Conservation (phyloP, 2,888 invertebrate species). For the Choreutis nemorana region DNA sequence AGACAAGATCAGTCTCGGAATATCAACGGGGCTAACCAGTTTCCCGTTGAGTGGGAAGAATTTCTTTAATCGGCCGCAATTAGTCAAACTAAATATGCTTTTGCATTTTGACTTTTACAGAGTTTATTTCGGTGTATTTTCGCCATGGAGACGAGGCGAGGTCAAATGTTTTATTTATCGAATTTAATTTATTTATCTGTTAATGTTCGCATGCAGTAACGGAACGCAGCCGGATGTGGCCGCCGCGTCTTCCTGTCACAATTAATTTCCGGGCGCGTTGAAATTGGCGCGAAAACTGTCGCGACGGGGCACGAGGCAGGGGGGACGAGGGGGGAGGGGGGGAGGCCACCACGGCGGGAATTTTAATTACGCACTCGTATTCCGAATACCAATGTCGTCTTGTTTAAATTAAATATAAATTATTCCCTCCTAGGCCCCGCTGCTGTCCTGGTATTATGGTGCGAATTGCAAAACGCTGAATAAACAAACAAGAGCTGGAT, state of each 20-base stretch:
- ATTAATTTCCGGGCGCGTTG: constrained; percentile 66
- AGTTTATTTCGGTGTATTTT: constrained; percentile 8
- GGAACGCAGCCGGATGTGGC: constrained; percentile 60
- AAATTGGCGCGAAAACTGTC: constrained; percentile 68
- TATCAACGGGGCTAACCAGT: no score
- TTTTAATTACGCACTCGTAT: constrained; percentile 67
- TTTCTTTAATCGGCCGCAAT: no score
- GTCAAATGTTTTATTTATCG: not conserved
- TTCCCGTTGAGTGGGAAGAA: no score
- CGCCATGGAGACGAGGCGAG: constrained; percentile 2
- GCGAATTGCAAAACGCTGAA: constrained; percentile 47
- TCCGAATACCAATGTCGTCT: constrained; percentile 67
- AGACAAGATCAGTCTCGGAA: no score
- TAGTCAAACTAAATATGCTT: no score
- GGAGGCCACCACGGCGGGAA: constrained; percentile 56
- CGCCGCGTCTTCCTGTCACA: constrained; percentile 66
- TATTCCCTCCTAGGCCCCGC: constrained; percentile 60
- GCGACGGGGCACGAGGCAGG: constrained; percentile 28
- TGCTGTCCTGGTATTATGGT: constrained; percentile 42
- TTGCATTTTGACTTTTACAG: no score
- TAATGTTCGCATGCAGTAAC: constrained; percentile 42
- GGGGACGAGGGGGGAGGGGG: constrained; percentile 20
- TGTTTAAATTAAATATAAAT: constrained; percentile 68
- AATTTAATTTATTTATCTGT: constrained; percentile 24
- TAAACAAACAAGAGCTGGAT: constrained; percentile 54